A percentile compares a stretch with the other conserved stretches of the same genome.
phyloP scores from a whole-genome alignment of 92 coral and sea anemone species.

The Phenganax stokvisi region DNA sequence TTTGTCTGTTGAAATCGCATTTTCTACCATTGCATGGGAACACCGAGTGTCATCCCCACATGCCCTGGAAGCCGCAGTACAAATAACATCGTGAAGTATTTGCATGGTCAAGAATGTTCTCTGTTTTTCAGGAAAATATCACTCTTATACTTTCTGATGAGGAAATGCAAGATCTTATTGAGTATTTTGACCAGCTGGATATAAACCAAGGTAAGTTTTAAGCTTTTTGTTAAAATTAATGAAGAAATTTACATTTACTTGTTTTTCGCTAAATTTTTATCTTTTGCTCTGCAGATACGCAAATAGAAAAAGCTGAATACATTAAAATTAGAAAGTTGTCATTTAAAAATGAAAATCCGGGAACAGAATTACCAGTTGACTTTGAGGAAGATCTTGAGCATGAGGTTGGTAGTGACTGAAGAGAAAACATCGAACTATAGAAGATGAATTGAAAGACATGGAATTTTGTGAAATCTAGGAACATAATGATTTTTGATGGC shows the following conservation, averaged over 20 bases:
- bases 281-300: conserved; percentile 3
- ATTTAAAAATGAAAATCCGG: conserved; percentile 23
- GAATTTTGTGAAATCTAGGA: no score
- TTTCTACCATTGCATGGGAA: no score
- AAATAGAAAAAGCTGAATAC: conserved; percentile 27
- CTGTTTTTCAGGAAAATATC: conserved; percentile 62
- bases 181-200: conserved; percentile 77
- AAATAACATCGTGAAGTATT: background rate
- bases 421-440: conserved; percentile 25
- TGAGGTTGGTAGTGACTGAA: conserved; percentile 41
- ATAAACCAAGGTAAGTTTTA: conserved; percentile 76
- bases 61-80: no score
- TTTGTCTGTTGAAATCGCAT: no score
- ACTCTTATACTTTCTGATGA: conserved; percentile 81
- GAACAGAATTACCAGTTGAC: background rate
- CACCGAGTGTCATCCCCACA: no score
- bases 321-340: conserved; percentile 22
- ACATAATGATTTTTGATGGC: no score
- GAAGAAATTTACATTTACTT: background rate
- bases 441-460: conserved; percentile 35
- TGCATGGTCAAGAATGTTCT: background rate
- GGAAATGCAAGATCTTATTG: conserved; percentile 88
- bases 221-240: background rate
- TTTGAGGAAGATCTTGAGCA: conserved; percentile 25
- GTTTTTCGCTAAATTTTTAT: background rate